Evolutionary conservation across 2,113 vertebrate genomes (phyloP).

Genomic region (Cynopterus brachyotis): DNA sequence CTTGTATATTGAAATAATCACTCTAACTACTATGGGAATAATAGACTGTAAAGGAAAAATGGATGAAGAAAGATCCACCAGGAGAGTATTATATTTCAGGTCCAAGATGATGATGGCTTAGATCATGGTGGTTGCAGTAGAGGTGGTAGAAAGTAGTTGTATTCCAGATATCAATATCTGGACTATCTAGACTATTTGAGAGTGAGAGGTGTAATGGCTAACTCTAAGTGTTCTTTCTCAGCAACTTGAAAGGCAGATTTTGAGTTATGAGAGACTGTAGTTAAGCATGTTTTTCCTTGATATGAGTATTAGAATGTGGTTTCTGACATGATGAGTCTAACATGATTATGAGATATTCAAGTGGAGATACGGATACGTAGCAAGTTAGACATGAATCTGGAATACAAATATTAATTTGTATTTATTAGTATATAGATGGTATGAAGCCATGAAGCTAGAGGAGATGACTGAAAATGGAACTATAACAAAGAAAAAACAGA

Average conservation of each 20-base stretch:
- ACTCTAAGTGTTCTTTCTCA: background rate
- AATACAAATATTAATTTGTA: background rate
- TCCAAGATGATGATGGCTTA: background rate
- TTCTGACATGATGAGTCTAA: background rate
- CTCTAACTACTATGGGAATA: background rate
- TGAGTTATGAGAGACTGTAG: background rate
- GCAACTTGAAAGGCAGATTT: conserved; percentile 8
- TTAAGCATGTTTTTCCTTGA: background rate
- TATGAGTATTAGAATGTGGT: background rate
- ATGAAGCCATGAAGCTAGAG: background rate
- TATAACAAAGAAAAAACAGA: background rate
- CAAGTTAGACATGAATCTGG: background rate
- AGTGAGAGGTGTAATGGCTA: background rate
- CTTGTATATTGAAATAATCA: background rate
- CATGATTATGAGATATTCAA: background rate
- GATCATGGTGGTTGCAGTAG: background rate
- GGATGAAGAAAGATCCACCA: background rate
- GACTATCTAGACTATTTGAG: background rate
- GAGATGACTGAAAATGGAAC: background rate
- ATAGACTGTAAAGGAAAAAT: background rate
- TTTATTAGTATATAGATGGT: background rate
- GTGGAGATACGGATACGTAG: background rate
- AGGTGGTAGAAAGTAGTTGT: background rate
- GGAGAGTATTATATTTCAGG: background rate
- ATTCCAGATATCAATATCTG: background rate